Evolutionary conservation across 2,113 vertebrate species (phyloP), one percentile per base, ranked within the genome.

Genomic region (Malurus melanocephalus): DNA sequence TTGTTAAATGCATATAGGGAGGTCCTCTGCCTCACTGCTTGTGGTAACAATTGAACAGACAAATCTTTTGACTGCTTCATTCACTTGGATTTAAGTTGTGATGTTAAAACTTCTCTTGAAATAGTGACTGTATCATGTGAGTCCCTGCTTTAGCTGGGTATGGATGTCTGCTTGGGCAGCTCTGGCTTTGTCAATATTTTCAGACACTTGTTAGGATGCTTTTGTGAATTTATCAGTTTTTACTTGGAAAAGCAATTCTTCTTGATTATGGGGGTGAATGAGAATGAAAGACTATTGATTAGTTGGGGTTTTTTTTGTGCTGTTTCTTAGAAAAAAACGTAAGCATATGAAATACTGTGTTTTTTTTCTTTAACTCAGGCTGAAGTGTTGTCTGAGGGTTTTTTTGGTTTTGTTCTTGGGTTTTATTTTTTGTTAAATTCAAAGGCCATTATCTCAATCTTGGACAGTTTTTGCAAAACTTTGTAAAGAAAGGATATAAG

Each of bases 231-330:
- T 71, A 26, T 11, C 9, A n/a, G 4, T 40, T 88, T 49, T 66
- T 57, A n/a, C 51, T 80, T 43, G n/a, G 33, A 30, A 60, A 79
- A 87, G 23, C 11, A 56, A 7, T 84, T 81, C 13, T 74, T 4
- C 23, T 80, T 6, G 2, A 8, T 35, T 21, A 26, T 26, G 38
- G 17, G 13, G 3, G 18, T 67, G 43, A 59, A 49, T 57, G 38
- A 69, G 85, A 38, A 16, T 1, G 1, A 65, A 49, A 67, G 80
- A 6, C 13, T 53, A 23, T 65, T 55, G 62, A 40, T 90, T 46
- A 51, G 7, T 30, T 60, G 9, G 18, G 0, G 1, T 2, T 0
- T 10, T 55, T 33, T 27, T 73, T 26, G 7, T 40, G 28, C 6
- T 75, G 13, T 53, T 76, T 76, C 22, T 40, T 32, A 55, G 45